Conservation (phyloP, 2,797 vertebrate genomes). For the Coccyzus lansbergi region DNA sequence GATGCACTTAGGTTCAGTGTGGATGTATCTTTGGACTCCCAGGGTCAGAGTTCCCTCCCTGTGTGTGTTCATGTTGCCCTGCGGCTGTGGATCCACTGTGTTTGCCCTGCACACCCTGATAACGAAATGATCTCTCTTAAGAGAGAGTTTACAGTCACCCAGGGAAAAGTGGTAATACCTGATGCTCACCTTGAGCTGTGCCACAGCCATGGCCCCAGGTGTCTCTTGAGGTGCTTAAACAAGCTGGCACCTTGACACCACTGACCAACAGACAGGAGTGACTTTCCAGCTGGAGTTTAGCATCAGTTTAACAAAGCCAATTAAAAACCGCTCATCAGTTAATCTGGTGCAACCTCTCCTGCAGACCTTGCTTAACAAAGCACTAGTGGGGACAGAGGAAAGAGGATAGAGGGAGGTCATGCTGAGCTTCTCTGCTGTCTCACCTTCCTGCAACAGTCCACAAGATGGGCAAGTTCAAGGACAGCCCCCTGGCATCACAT, state of each 20-base stretch:
- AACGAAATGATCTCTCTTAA: rapidly evolving
- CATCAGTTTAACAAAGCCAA: background rate
- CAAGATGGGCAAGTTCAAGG: background rate
- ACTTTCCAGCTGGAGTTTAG: background rate
- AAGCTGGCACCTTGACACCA: background rate
- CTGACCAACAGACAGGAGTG: too few relatives aligned
- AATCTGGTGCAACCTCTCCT: background rate
- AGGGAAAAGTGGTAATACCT: rapidly evolving
- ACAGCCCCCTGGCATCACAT: background rate
- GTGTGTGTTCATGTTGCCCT: rapidly evolving
- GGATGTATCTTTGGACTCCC: background rate
- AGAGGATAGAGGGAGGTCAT: background rate
- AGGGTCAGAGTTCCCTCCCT: background rate
- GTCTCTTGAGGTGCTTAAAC: background rate
- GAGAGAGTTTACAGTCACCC: rapidly evolving
- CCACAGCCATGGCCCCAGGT: rapidly evolving
- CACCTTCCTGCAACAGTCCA: background rate
- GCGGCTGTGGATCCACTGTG: background rate
- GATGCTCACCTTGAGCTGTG: background rate
- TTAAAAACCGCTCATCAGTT: background rate
- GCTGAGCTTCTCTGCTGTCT: background rate
- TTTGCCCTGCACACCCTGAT: background rate
- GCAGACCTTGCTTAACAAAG: background rate
- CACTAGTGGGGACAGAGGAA: background rate
- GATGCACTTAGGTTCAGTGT: rapidly evolving